These are phyloP conservation scores for Rhagophthalmus giganteus DNA, from an alignment of 2,888 invertebrate species.

Conservation along the genomic window DNA sequence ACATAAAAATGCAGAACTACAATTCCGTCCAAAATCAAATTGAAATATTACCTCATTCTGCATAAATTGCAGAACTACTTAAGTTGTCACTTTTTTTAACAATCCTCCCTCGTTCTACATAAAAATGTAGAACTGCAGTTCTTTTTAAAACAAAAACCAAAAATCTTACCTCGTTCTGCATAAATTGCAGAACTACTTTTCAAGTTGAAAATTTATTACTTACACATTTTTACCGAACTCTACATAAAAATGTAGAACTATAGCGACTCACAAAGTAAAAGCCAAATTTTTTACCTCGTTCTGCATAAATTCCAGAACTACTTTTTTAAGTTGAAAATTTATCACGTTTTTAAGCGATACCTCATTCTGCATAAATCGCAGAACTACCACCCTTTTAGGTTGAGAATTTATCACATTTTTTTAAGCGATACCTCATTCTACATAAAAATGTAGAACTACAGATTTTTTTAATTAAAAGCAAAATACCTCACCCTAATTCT, in stretches of 20 bases:
- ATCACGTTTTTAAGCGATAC: too few relatives aligned
- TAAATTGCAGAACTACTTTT: background rate
- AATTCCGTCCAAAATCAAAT: background rate
- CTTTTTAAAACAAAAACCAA: background rate
- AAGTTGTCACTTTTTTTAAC: too few relatives aligned
- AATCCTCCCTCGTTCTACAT: background rate
- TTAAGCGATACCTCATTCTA: background rate
- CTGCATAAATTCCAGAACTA: background rate
- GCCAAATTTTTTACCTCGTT: background rate
- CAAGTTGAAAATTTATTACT: too few relatives aligned
- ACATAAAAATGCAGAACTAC: too few relatives aligned
- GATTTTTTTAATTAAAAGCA: background rate
- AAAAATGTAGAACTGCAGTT: background rate
- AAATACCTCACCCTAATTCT: constrained; percentile 15
- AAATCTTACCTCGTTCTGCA: background rate
- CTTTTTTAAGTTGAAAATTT: too few relatives aligned
- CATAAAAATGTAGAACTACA: background rate
- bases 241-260: background rate
- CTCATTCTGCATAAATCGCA: background rate
- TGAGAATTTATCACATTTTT: background rate
- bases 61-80: background rate
- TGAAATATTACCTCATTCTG: background rate
- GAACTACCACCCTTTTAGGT: background rate
- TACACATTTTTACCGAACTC: background rate
- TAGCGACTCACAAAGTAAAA: background rate